Conservation (phyloP, 2,888 invertebrate species). For the Metellina segmentata region DNA sequence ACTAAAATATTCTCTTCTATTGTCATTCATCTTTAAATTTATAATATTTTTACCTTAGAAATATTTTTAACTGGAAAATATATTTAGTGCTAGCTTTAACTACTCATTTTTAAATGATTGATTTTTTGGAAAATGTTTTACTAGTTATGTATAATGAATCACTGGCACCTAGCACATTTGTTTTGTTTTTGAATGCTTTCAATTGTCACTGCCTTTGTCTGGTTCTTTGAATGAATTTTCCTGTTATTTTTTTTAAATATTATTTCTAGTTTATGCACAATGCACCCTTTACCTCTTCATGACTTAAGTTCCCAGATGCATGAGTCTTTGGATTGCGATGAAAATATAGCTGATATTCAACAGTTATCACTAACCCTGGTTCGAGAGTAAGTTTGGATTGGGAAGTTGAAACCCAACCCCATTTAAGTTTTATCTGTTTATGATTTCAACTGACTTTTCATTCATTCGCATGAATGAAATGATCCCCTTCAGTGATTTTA, state of each 20-base stretch:
- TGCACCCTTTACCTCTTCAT: constrained; percentile 73
- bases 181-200: constrained; percentile 34
- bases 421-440: too few species aligned
- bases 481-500: too few species aligned
- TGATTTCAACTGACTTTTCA: too few species aligned
- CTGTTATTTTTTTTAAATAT: constrained; percentile 51
- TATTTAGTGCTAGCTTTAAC: not conserved
- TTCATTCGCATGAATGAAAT: too few species aligned
- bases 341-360: constrained; percentile 55
- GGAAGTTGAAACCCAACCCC: too few species aligned
- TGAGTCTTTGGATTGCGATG: constrained; percentile 64
- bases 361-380: constrained; percentile 70
- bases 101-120: not conserved
- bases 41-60: not conserved
- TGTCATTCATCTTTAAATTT: not conserved
- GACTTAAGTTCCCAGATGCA: constrained; percentile 69
- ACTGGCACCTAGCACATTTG: constrained; percentile 42
- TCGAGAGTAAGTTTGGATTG: constrained; percentile 68
- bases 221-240: constrained; percentile 7
- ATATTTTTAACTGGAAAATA: not conserved
- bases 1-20: too few species aligned
- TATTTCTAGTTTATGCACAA: constrained; percentile 74
- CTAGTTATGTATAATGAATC: not conserved
- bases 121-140: not conserved
- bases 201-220: not conserved